phyloP scores from a whole-genome alignment of 2,113 vertebrate genomes.

The Sisor rabdophorus region DNA sequence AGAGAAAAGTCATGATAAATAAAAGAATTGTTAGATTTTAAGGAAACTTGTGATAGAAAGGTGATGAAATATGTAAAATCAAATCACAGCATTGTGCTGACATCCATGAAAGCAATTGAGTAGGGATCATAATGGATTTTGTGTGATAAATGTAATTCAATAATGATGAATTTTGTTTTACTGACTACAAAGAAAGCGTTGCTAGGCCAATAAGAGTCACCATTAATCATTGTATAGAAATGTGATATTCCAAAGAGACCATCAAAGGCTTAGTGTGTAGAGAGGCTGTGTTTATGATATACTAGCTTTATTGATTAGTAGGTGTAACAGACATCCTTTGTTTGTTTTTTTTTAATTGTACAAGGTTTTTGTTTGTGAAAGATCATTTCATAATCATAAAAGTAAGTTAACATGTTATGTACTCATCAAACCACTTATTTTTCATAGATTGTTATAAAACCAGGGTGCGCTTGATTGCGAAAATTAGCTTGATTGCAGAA shows the following conservation, averaged over 20 bases:
- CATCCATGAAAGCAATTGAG: conserved; percentile 20
- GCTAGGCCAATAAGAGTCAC: conserved; percentile 9
- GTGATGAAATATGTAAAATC: conserved; percentile 35
- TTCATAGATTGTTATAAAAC: background rate
- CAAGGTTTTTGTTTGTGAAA: background rate
- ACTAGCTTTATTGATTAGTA: background rate
- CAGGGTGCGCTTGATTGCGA: background rate
- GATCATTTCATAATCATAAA: background rate
- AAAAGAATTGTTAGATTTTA: conserved; percentile 28
- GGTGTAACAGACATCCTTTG: background rate
- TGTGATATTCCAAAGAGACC: conserved; percentile 28
- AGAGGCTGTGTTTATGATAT: background rate
- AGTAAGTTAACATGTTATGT: background rate
- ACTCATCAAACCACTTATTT: background rate
- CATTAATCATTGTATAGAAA: conserved; percentile 23
- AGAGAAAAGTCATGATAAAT: conserved; percentile 36
- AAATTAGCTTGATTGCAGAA: background rate
- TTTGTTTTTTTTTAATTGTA: background rate
- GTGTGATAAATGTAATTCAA: conserved; percentile 42
- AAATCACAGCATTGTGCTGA: conserved; percentile 28
- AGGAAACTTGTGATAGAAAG: conserved; percentile 44
- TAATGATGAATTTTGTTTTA: conserved; percentile 35
- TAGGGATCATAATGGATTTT: conserved; percentile 31
- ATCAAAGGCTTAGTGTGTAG: background rate
- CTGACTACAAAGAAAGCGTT: conserved; percentile 33